Evolutionary conservation across 2,797 vertebrate species (phyloP), one percentile per base, ranked within the genome.

Genomic region (Chloroceryle amazona): DNA sequence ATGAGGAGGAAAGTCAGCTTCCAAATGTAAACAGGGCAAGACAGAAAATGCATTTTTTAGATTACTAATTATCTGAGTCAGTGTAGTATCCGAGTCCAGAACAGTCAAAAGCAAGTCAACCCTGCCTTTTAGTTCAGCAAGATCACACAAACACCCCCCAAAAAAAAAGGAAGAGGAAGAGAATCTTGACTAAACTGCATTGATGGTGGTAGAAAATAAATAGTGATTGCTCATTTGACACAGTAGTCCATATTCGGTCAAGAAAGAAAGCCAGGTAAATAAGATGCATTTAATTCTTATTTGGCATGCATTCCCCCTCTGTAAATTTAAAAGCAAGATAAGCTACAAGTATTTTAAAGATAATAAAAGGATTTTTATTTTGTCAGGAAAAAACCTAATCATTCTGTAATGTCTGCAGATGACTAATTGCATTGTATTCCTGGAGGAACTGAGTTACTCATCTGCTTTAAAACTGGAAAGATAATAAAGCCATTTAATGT

Each of bases 261-360:
- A 82, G 44, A n/a, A 29, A 66, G 42, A 73, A 91, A 93, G 47
- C 19, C 42, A 86, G 18, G 37, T 90, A 86, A 84, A 41, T 60
- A 79, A 75, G 26, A 66, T 17, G 4, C 20, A 49, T 89, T 94
- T 84, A 49, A 46, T 89, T 86, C 41, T 90, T 91, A 93, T 95
- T 91, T 83, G 54, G 26, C 86, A 76, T 83, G 19, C 21, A 6
- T 82, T 80, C 16, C 10, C 3, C 5, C 51, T 75, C 65, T 96
- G 96, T 94, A 95, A 94, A 96, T 90, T 92, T 57, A 88, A 97
- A 80, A 58, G 39, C 65, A 79, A 93, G 65, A 66, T 86, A 94
- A 91, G 72, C 79, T 89, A 78, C 51, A 95, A 73, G 60, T 91
- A 90, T 89, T 95, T 94, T 81, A 93, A 95, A 73, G 66, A 78